Evolutionary conservation across 2,888 invertebrate genomes (phyloP), one percentile per base, ranked within the genome.

Genomic region (Isotomurus palustris): DNA sequence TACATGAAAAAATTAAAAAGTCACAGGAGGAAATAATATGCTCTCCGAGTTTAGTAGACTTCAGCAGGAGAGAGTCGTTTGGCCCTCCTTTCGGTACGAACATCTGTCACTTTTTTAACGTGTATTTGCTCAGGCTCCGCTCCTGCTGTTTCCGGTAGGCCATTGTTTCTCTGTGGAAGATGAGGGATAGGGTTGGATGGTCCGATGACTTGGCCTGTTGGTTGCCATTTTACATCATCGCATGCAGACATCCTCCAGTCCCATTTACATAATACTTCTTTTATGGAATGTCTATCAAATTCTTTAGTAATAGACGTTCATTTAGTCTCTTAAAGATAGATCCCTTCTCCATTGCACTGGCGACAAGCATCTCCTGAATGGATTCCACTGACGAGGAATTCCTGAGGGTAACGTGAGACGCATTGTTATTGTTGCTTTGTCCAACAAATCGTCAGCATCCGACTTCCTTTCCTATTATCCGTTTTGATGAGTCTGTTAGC

Each of bases 91-190:
- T 58, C 50, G 40, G 47, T 5, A 19, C 47, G 48, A 58, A 56
- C 59, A 59, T 59, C 59, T 59, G 59, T 52, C 59, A 59, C 55
- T 51, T 56, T 58, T 56, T 59, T 59, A 51, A 29, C 10, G 19
- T 5, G 4, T 43, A 43, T 43, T 43, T 24, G 35, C 27, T 27
- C 10, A 54, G 47, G 56, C 55, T 59, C 59, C 51, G 51, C 51
- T 56, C 52, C 36, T 35, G 49, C 49, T 51, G 53, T 59, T 59
- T 59, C 59, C 59, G 59, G 59, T 59, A 54, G 51, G 59, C 59
- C 56, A 56, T 59, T 54, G 50, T 52, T 38, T 27, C 47, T 47
- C 17, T 6, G 28, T 47, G 17, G 17, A 40, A 19, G 10, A 17
- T 24, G 44, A n/a, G n/a, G 14, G 8, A 14, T 32, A 32, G 32